These are phyloP conservation scores for Ciconia stormi DNA, from an alignment of 2,113 vertebrate genomes.

Conservation along the genomic window DNA sequence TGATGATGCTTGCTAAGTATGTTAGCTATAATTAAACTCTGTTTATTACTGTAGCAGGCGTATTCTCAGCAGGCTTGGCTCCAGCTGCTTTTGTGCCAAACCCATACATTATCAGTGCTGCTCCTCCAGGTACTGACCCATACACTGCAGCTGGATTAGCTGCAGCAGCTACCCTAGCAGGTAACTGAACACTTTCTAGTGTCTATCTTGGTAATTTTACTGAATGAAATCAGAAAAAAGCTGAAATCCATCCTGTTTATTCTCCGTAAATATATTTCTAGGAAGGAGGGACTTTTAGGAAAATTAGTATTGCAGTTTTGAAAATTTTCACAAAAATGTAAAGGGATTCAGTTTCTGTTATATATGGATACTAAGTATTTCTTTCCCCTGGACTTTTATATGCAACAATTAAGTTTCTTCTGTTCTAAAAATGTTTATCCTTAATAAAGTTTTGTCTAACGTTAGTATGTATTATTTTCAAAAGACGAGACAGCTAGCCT, in stretches of 20 bases:
- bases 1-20: background rate
- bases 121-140: constrained; percentile 92
- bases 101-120: constrained; percentile 97
- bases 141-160: constrained; percentile 94
- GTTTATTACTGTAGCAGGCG: constrained; percentile 77
- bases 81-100: constrained; percentile 98
- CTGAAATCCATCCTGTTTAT: background rate
- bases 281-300: background rate
- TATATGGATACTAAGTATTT: background rate
- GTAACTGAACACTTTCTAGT: constrained; percentile 67
- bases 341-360: background rate
- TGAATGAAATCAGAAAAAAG: background rate
- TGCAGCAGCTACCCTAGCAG: constrained; percentile 93
- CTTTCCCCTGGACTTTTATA: background rate
- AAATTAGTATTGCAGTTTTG: background rate
- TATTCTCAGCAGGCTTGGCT: constrained; percentile 91
- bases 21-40: constrained; percentile 54
- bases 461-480: background rate
- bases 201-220: background rate
- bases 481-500: background rate
- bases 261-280: background rate
- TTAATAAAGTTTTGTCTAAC: background rate
- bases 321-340: background rate
- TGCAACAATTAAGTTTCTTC: background rate
- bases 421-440: background rate